Percentiles rank a stretch among this genome's conserved stretches.
Conservation (phyloP, 2,797 vertebrate species). For the Hyperoplus immaculatus region DNA sequence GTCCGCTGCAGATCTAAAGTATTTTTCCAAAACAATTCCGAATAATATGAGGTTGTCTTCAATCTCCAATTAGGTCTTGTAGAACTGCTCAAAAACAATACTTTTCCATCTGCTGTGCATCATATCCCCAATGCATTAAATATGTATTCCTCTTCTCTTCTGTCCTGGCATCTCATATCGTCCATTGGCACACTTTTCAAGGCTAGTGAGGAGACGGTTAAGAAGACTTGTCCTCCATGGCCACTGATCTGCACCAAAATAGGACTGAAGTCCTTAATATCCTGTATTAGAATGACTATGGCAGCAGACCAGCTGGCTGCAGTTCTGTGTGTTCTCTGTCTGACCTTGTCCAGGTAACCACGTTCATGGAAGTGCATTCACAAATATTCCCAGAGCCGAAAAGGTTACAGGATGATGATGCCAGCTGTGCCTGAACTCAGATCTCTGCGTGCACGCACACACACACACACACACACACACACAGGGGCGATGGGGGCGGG, state of each 20-base stretch:
- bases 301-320: constrained; percentile 22
- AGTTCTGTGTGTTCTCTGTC: background rate
- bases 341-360: constrained; percentile 59
- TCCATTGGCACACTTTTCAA: constrained; percentile 45
- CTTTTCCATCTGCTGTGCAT: constrained; percentile 12
- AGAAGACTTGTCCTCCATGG: background rate
- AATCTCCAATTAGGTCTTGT: constrained; percentile 4
- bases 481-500: constrained; percentile 52
- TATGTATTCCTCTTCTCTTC: constrained; percentile 38
- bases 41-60: background rate
- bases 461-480: constrained; percentile 7
- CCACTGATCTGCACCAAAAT: constrained; percentile 35
- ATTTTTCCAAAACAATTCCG: constrained; percentile 13
- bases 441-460: constrained; percentile 38
- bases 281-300: constrained; percentile 8
- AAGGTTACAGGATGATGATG: constrained; percentile 57
- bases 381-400: constrained; percentile 38
- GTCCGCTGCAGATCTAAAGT: constrained; percentile 14
- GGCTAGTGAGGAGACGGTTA: constrained; percentile 7
- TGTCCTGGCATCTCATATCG: constrained; percentile 22
- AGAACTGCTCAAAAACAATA: background rate
- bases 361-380: constrained; percentile 17
- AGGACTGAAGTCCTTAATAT: constrained; percentile 17
- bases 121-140: background rate
- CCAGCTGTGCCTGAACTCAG: constrained; percentile 65